These are phyloP conservation scores for Caranx melampygus DNA, from an alignment of 2,113 vertebrate genomes.

Conservation along the genomic window DNA sequence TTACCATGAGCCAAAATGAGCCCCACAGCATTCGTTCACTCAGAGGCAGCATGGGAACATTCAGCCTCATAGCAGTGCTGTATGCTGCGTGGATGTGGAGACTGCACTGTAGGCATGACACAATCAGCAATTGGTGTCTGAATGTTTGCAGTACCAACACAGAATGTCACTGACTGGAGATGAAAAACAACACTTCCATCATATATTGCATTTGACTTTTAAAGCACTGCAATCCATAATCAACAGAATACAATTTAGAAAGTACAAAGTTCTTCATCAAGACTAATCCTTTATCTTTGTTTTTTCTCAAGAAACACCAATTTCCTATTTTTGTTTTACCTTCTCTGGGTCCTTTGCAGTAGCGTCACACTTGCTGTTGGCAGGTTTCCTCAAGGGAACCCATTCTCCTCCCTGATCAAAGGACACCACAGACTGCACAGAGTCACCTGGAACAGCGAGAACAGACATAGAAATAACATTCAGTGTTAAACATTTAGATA, in stretches of 20 bases:
- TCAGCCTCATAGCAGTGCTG: constrained; percentile 90
- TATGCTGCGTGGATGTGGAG: constrained; percentile 95
- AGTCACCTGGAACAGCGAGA: constrained; percentile 82
- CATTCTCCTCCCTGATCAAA: constrained; percentile 94
- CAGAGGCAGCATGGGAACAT: constrained; percentile 91
- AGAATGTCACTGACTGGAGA: neutral
- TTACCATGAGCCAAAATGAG: constrained; percentile 94
- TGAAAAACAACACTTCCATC: neutral
- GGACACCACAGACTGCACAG: constrained; percentile 91
- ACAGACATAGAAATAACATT: neutral
- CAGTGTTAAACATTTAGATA: neutral
- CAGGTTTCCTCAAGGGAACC: constrained; percentile 88
- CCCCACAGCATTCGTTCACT: constrained; percentile 92
- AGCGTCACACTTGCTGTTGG: constrained; percentile 88
- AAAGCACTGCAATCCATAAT: neutral
- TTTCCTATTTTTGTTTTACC: constrained; percentile 72
- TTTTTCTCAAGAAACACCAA: neutral
- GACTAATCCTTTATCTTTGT: neutral
- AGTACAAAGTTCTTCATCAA: neutral
- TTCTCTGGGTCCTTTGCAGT: constrained; percentile 87
- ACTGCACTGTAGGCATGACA: constrained; percentile 87
- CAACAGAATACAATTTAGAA: neutral
- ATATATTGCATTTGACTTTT: neutral
- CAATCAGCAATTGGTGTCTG: neutral
- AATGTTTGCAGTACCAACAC: neutral